Evolutionary conservation across 2,113 vertebrate species (phyloP).

Genomic region (Heliornis fulica): DNA sequence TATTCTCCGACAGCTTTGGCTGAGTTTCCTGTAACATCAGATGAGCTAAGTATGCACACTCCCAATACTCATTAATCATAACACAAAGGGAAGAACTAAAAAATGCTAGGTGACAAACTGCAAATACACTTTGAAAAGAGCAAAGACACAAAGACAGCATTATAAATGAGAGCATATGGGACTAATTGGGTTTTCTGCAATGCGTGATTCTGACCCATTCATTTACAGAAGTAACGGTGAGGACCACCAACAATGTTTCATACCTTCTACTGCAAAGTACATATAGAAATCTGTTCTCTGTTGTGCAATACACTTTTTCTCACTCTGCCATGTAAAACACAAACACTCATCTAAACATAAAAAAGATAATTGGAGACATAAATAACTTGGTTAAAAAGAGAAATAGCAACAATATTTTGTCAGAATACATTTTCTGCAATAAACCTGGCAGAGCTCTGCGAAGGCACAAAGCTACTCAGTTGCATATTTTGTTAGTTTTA

Average conservation of each 20-base stretch:
- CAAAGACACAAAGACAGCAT: neutral
- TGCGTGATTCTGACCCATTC: neutral
- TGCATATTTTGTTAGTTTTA: neutral
- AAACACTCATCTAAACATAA: neutral
- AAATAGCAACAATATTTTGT: neutral
- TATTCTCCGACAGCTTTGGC: neutral
- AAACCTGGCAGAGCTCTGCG: neutral
- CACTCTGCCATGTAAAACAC: neutral
- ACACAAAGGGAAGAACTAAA: neutral
- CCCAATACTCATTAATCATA: neutral
- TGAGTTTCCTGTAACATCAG: neutral
- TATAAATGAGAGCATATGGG: neutral
- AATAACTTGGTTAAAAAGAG: neutral
- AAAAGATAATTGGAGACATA: neutral
- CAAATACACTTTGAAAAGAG: neutral
- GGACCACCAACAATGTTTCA: neutral
- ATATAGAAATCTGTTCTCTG: neutral
- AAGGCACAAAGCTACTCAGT: neutral
- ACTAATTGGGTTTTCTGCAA: neutral
- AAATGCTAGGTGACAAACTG: neutral
- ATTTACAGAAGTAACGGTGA: neutral
- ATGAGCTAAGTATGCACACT: neutral
- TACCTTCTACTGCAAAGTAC: neutral
- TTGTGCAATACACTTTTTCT: neutral
- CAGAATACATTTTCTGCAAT: neutral